Conservation (phyloP, 2,113 vertebrate genomes). For the Zosterops pallidus region DNA sequence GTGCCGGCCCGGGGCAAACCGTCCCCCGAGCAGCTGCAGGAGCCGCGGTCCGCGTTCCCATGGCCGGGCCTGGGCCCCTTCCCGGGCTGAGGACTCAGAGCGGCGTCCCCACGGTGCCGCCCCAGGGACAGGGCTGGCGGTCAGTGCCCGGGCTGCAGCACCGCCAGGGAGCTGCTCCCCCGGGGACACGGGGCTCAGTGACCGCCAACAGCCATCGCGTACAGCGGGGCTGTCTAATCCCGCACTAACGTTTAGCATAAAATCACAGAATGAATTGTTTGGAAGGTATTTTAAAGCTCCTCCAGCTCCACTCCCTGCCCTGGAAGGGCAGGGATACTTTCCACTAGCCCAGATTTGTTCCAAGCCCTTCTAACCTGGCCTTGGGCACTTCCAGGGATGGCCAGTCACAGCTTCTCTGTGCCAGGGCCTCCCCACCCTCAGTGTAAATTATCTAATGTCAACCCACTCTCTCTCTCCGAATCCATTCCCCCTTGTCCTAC, state of each 20-base stretch:
- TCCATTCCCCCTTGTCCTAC: too few species aligned
- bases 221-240: fast-evolving
- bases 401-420: neutral
- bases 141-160: fast-evolving
- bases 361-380: too few species aligned
- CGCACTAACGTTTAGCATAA: neutral
- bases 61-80: too few species aligned
- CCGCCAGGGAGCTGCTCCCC: fast-evolving
- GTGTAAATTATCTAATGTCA: neutral
- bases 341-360: neutral
- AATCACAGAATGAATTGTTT: neutral
- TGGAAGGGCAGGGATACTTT: neutral
- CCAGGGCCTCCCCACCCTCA: neutral
- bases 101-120: neutral
- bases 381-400: neutral
- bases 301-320: neutral
- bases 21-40: neutral
- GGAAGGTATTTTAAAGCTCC: neutral
- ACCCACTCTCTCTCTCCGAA: neutral
- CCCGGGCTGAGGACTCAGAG: neutral
- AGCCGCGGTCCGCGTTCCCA: fast-evolving
- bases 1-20: neutral
- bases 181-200: fast-evolving
- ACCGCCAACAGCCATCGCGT: fast-evolving
- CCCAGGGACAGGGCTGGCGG: neutral